These are phyloP conservation scores for Uromys caudimaculatus DNA, from an alignment of 2,797 vertebrate genomes.

Conservation along the genomic window DNA sequence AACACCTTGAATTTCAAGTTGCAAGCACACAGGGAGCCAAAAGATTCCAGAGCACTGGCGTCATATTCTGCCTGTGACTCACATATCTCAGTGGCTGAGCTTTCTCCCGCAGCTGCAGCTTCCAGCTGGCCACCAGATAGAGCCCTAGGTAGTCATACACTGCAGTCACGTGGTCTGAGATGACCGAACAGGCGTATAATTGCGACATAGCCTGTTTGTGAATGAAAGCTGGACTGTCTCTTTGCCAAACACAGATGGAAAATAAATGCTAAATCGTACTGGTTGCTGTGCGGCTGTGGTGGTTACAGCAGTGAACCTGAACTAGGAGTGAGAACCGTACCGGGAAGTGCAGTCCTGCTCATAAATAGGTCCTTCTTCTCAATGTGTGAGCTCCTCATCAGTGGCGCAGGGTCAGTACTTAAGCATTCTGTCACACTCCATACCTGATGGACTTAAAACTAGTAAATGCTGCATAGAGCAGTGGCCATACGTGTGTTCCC, in stretches of 20 bases:
- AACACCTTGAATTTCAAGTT: slow-evolving; percentile 84
- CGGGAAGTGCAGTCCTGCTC: not conserved
- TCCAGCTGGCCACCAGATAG: slow-evolving; percentile 61
- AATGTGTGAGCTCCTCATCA: not conserved
- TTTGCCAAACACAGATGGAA: slow-evolving; percentile 65
- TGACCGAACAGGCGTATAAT: slow-evolving; percentile 35
- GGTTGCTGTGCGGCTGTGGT: slow-evolving; percentile 47
- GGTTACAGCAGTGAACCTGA: slow-evolving; percentile 1
- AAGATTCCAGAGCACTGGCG: slow-evolving; percentile 75
- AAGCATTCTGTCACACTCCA: not conserved
- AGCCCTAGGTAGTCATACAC: slow-evolving; percentile 57
- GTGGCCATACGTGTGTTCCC: not conserved
- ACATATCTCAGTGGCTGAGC: slow-evolving; percentile 61
- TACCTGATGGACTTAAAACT: not conserved
- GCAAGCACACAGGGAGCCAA: slow-evolving; percentile 73
- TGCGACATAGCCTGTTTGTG: slow-evolving; percentile 49
- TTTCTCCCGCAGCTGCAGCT: slow-evolving; percentile 53
- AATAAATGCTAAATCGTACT: slow-evolving; percentile 66
- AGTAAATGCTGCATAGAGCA: slow-evolving; percentile 43
- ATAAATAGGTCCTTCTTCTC: not conserved
- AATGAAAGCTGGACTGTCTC: slow-evolving; percentile 53
- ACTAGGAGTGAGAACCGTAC: not conserved
- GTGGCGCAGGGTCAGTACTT: not conserved
- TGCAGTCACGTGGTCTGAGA: slow-evolving; percentile 64
- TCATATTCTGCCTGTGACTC: slow-evolving; percentile 77